phyloP scores from a whole-genome alignment of 1,140 invertebrate species.

The Leptinotarsa undecemlineata region DNA sequence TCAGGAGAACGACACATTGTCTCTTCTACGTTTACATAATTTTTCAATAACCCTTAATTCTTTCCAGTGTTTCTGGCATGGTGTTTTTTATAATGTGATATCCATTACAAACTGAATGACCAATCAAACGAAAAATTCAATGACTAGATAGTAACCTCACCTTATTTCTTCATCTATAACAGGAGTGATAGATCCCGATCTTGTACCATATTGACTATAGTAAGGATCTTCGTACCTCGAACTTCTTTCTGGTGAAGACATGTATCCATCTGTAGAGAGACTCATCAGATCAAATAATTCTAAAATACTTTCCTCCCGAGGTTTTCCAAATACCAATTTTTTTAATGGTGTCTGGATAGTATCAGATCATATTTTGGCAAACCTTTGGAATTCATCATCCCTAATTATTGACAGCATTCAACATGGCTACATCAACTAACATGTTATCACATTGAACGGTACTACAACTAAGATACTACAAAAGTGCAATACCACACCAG shows the following conservation, averaged over 20 bases:
- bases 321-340: not conserved
- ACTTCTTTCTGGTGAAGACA: slow-evolving; percentile 83
- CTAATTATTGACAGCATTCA: no score
- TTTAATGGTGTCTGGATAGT: not conserved
- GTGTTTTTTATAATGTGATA: no score
- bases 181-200: slow-evolving; percentile 79
- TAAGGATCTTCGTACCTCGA: slow-evolving; percentile 84
- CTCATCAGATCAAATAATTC: not conserved
- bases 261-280: slow-evolving; percentile 71
- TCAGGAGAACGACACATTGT: no score
- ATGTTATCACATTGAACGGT: not conserved
- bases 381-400: not conserved
- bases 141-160: slow-evolving; percentile 56
- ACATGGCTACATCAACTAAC: not conserved
- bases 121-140: no score
- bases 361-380: not conserved
- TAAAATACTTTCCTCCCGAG: no score
- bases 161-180: slow-evolving; percentile 90
- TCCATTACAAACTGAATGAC: no score
- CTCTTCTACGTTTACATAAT: no score
- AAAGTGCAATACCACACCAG: not conserved
- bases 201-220: slow-evolving; percentile 75
- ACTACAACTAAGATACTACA: not conserved
- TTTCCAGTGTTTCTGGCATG: no score
- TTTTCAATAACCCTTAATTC: no score